Percentiles rank a stretch among this genome's conserved stretches.
phyloP scores from a whole-genome alignment of 2,113 vertebrate genomes.

The Stictonetta naevosa region DNA sequence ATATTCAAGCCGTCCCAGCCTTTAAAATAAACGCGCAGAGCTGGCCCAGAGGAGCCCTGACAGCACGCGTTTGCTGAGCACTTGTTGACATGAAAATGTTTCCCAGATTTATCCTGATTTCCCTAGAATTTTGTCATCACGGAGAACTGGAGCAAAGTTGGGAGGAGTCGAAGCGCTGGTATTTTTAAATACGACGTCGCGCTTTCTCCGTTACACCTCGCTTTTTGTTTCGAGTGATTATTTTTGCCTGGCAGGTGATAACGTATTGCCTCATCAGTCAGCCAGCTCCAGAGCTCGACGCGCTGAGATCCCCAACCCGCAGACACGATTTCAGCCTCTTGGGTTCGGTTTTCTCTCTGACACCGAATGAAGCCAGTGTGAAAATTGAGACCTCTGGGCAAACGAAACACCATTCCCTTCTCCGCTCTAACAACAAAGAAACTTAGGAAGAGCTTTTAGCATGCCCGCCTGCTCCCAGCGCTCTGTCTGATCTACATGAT shows the following conservation, averaged over 20 bases:
- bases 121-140: neutral
- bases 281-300: neutral
- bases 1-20: neutral
- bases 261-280: neutral
- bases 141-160: conserved; percentile 35
- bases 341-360: neutral
- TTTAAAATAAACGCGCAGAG: neutral
- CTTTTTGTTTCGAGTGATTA: neutral
- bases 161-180: neutral
- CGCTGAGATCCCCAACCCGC: neutral
- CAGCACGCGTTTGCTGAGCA: neutral
- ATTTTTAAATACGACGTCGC: conserved; percentile 33
- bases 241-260: conserved; percentile 59
- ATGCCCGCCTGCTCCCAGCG: rapidly evolving
- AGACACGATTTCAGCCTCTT: neutral
- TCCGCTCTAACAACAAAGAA: neutral
- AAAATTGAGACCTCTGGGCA: neutral
- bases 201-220: neutral
- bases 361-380: neutral
- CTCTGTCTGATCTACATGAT: neutral
- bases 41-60: neutral
- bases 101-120: neutral
- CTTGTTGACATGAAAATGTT: neutral
- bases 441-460: neutral
- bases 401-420: neutral